A percentile compares a stretch with the other conserved stretches of the same genome.
These are phyloP conservation scores for Ctenosaura bakeri DNA, from an alignment of 2,797 vertebrate genomes.

Conservation along the genomic window DNA sequence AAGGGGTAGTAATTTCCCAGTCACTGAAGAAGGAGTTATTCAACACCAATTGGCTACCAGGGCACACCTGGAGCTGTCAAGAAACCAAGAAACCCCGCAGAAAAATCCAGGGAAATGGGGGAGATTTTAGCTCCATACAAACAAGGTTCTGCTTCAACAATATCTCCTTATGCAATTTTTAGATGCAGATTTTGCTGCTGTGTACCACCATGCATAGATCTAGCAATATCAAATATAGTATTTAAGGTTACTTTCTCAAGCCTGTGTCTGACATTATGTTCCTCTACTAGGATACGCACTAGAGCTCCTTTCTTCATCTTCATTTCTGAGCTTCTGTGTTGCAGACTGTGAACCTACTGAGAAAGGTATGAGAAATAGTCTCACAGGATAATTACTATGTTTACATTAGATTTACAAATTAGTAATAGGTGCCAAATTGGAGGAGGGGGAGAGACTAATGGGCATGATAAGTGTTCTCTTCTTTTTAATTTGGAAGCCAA, in stretches of 20 bases:
- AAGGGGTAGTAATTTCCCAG: too few relatives aligned
- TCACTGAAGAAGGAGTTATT: too few relatives aligned
- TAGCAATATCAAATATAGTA: not conserved
- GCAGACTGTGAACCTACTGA: not conserved
- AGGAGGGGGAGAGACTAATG: conserved; percentile 58
- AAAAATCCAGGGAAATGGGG: too few relatives aligned
- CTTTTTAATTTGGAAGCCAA: conserved; percentile 66
- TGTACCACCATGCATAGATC: not conserved
- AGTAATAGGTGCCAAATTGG: conserved; percentile 64
- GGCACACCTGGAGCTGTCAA: too few relatives aligned
- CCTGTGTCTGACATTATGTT: not conserved
- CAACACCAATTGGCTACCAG: too few relatives aligned
- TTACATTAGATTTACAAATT: conserved; percentile 69
- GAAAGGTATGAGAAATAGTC: conserved; percentile 54
- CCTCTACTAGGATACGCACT: not conserved
- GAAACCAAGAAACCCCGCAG: too few relatives aligned
- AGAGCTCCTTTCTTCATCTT: not conserved
- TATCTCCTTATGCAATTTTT: not conserved
- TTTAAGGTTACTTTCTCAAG: not conserved
- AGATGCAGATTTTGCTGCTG: not conserved
- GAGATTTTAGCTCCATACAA: not conserved
- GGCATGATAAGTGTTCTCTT: conserved; percentile 57
- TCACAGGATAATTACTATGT: conserved; percentile 65
- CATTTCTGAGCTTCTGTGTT: not conserved
- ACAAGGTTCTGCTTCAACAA: not conserved